Percentiles rank a stretch among this genome's conserved stretches.
phyloP scores from a whole-genome alignment of 2,113 vertebrate species.

The Trachemys scripta region DNA sequence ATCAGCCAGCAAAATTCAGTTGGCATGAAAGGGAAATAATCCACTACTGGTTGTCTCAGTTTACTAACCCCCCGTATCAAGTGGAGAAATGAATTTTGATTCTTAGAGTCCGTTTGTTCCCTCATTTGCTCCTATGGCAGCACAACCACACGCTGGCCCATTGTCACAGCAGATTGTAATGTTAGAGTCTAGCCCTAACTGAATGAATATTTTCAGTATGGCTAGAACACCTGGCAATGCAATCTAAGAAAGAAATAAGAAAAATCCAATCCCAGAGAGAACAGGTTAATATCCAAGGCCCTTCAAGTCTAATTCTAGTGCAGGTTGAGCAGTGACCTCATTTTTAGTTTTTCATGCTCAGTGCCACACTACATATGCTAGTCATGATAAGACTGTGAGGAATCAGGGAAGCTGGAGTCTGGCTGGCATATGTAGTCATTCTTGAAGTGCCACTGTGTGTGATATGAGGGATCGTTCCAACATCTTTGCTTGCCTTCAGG shows the following conservation, averaged over 20 bases:
- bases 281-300: background rate
- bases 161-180: background rate
- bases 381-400: conserved; percentile 71
- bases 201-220: background rate
- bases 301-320: background rate
- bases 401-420: conserved; percentile 63
- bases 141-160: background rate
- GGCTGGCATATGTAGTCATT: conserved; percentile 76
- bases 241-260: background rate
- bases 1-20: background rate
- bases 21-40: background rate
- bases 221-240: background rate
- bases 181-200: background rate
- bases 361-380: conserved; percentile 31
- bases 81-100: background rate
- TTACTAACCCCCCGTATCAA: background rate
- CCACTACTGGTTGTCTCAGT: background rate
- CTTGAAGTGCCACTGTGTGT: conserved; percentile 79
- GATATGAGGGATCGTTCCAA: conserved; percentile 68
- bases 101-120: background rate
- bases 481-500: conserved; percentile 74
- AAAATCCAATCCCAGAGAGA: background rate
- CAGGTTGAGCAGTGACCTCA: background rate
- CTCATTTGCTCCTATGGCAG: background rate
- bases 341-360: conserved; percentile 34